Base-by-base conservation (phyloP, 2,113 vertebrate genomes). In the Alligator sinensis region DNA sequence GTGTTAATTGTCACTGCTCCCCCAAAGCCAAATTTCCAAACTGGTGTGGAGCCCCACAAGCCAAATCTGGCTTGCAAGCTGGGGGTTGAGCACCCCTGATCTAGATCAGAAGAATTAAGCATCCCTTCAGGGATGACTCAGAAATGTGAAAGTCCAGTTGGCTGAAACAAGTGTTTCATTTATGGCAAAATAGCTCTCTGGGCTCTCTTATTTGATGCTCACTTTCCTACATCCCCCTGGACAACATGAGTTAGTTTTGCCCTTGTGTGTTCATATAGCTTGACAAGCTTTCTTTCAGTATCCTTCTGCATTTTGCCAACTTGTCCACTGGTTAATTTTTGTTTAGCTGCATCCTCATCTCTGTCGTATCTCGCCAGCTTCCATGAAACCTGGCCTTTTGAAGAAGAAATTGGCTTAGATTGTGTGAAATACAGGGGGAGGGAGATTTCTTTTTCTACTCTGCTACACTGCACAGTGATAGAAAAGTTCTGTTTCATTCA, bases 401-500 rank as follows among this genome's bases (percentile, higher is more conserved):
- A 88, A 89, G 3, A n/a, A 17, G 28, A 88, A 12, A n/a, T 3
- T 12, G 15, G 66, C 34, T 76, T 90, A 34, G 47, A 21, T 59
- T 16, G 30, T 38, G 38, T 30, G 28, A 0, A 22, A 11, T 68
- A 63, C 66, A 80, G 59, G 34, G 5, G 59, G 22, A 54, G 47
- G 59, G 55, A 66, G 9, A 2, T 8, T 55, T 78, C 38, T 55
- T 76, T 80, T 6, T 78, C 30, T 72, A 19, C 85, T 74, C n/a
- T 21, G 86, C 57, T 14, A 4, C 57, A 21, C 27, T 61, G 47
- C 59, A 86, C 62, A 47, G 57, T 19, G 27, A 80, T 1, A 15
- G 11, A 86, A 70, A n/a, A 88, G 59, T 76, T 64, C 87, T 86
- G 62, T 21, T 57, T 93, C 79, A n/a, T 93, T 93, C 4, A 0